phyloP scores from a whole-genome alignment of 37 sponge, comb jelly and placozoan genomes.

The Dysidea cf. avara region DNA sequence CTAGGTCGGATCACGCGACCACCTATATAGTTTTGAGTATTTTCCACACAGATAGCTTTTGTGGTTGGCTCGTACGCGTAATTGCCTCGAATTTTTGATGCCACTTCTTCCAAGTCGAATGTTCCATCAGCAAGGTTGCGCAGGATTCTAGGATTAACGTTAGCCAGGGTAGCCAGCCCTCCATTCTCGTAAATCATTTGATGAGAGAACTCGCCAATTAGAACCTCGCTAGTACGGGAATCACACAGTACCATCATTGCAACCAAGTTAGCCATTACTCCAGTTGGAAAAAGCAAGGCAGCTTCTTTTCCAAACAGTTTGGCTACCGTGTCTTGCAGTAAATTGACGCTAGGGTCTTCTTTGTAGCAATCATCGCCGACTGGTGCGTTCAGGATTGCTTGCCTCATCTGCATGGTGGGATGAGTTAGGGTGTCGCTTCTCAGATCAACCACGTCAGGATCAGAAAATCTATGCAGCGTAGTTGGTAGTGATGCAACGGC shows the following conservation, averaged over 20 bases:
- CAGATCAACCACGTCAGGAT: conserved; percentile 41
- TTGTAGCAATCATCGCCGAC: conserved; percentile 82
- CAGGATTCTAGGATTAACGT: conserved; percentile 49
- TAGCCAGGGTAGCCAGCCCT: conserved; percentile 58
- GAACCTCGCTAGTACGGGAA: conserved; percentile 59
- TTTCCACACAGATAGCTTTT: conserved; percentile 58
- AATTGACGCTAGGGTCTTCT: conserved; percentile 74
- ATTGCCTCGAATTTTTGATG: conserved; percentile 24
- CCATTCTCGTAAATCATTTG: conserved; percentile 67
- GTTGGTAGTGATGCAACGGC: no score
- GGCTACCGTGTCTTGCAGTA: conserved; percentile 56
- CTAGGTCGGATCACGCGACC: conserved; percentile 40
- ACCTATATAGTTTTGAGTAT: conserved; percentile 74
- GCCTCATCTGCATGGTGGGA: conserved; percentile 71
- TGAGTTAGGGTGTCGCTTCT: conserved; percentile 78
- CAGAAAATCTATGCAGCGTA: no score
- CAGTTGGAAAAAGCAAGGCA: conserved; percentile 65
- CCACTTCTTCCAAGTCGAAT: conserved; percentile 66
- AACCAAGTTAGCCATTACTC: conserved; percentile 81
- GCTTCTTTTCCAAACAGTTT: conserved; percentile 60
- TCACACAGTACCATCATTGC: conserved; percentile 57
- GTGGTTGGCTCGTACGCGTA: conserved; percentile 44
- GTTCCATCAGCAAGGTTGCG: conserved; percentile 66
- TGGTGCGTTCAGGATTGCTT: conserved; percentile 70
- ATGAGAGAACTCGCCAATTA: conserved; percentile 77